A percentile compares a stretch with the other conserved stretches of the same genome.
Evolutionary conservation across 2,113 vertebrate genomes (phyloP).

Genomic region (Macquaria ambigua): DNA sequence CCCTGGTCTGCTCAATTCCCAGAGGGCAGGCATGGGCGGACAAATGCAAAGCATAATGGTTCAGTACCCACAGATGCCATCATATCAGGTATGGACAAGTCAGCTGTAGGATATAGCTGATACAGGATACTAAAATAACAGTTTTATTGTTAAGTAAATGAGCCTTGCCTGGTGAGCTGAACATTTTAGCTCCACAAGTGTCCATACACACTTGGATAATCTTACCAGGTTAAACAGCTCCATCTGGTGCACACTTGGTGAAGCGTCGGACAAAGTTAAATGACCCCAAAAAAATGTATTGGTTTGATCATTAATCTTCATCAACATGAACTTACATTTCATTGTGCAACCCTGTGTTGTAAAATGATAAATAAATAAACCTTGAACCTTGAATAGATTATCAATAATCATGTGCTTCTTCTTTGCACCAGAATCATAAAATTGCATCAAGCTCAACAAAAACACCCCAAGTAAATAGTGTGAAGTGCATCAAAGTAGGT

Average conservation of each 20-base stretch:
- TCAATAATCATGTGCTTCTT: background rate
- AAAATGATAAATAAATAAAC: background rate
- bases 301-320: background rate
- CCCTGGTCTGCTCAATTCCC: constrained; percentile 90
- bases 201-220: background rate
- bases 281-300: background rate
- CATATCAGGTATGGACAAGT: constrained; percentile 90
- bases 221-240: constrained; percentile 4
- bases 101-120: background rate
- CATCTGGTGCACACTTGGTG: constrained; percentile 35
- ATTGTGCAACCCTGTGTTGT: no score
- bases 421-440: background rate
- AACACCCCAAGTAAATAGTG: background rate
- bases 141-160: background rate
- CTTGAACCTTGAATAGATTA: no score
- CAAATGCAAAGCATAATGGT: constrained; percentile 99
- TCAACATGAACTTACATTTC: background rate
- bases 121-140: background rate
- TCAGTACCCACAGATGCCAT: constrained; percentile 96
- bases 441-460: background rate
- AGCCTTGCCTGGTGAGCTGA: background rate
- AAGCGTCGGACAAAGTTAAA: background rate
- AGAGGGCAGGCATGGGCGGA: constrained; percentile 89
- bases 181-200: background rate
- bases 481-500: background rate